A percentile compares a stretch with the other conserved stretches of the same genome.
phyloP scores from a whole-genome alignment of 2,888 invertebrate species.

The Tigriopus californicus region DNA sequence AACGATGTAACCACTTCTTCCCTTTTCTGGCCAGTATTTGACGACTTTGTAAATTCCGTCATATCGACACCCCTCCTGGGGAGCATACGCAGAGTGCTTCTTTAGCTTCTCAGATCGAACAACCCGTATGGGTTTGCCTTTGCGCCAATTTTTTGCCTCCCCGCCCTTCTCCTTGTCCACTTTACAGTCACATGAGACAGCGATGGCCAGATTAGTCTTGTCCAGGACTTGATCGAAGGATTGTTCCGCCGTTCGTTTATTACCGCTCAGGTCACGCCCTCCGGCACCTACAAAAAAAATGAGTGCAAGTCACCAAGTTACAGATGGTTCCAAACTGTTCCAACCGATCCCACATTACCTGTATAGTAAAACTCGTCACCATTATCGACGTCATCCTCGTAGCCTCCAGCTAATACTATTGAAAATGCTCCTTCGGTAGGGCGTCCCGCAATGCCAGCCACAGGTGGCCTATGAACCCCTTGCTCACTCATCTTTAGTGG shows the following conservation, averaged over 20 bases:
- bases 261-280: conserved; percentile 60
- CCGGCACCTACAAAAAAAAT: conserved; percentile 42
- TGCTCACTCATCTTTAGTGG: conserved; percentile 35
- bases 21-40: conserved; percentile 57
- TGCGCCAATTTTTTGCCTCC: conserved; percentile 47
- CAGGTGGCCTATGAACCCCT: conserved; percentile 61
- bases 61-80: conserved; percentile 38
- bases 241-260: conserved; percentile 58
- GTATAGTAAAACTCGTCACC: conserved; percentile 55
- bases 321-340: too few species aligned
- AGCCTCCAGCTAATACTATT: conserved; percentile 58
- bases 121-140: conserved; percentile 57
- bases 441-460: conserved; percentile 63
- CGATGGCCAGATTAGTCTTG: conserved; percentile 36
- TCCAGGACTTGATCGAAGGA: conserved; percentile 45
- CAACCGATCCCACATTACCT: neutral
- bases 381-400: conserved; percentile 61
- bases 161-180: conserved; percentile 43
- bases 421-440: conserved; percentile 60
- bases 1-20: conserved; percentile 53
- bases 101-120: conserved; percentile 51
- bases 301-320: too few species aligned
- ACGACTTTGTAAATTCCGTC: conserved; percentile 73
- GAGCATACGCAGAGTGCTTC: conserved; percentile 58
- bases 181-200: conserved; percentile 52